Percentiles rank a stretch among this genome's conserved stretches.
phyloP scores from a whole-genome alignment of 2,888 invertebrate species.

The Dynastes grantii region DNA sequence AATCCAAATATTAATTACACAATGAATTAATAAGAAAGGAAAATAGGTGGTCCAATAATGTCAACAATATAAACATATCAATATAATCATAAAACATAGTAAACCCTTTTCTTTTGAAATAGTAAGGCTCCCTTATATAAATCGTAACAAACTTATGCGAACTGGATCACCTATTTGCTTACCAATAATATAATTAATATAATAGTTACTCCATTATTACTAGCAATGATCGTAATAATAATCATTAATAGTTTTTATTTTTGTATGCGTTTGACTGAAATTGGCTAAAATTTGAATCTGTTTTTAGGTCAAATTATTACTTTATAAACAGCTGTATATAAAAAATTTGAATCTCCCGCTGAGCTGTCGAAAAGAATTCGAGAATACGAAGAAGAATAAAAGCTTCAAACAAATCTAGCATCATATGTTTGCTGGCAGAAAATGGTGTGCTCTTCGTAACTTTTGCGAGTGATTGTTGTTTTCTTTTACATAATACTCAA shows the following conservation, averaged over 20 bases:
- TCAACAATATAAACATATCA: background rate
- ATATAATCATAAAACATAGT: background rate
- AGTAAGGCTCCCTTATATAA: conserved; percentile 17
- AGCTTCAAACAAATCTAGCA: conserved; percentile 61
- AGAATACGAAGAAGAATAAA: conserved; percentile 56
- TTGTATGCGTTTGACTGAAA: conserved; percentile 31
- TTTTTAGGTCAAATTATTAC: no score
- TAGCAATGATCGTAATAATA: conserved; percentile 9
- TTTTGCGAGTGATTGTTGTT: conserved; percentile 58
- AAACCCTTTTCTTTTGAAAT: conserved; percentile 3
- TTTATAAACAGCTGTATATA: conserved; percentile 6
- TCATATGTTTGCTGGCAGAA: conserved; percentile 71
- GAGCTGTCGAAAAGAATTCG: conserved; percentile 49
- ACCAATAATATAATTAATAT: conserved; percentile 21
- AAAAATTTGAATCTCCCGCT: conserved; percentile 51
- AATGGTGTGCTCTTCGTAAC: conserved; percentile 66
- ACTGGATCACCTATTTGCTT: conserved; percentile 40
- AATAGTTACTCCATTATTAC: conserved; percentile 13
- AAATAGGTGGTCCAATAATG: conserved; percentile 44
- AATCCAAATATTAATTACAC: conserved; percentile 14
- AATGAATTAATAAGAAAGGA: conserved; percentile 23
- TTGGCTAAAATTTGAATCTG: conserved; percentile 21
- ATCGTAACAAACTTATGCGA: conserved; percentile 14
- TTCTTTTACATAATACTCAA: conserved; percentile 62
- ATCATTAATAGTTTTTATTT: conserved; percentile 21